Base-by-base conservation (phyloP, 2,888 invertebrate genomes). In the Linnaemya tessellans region DNA sequence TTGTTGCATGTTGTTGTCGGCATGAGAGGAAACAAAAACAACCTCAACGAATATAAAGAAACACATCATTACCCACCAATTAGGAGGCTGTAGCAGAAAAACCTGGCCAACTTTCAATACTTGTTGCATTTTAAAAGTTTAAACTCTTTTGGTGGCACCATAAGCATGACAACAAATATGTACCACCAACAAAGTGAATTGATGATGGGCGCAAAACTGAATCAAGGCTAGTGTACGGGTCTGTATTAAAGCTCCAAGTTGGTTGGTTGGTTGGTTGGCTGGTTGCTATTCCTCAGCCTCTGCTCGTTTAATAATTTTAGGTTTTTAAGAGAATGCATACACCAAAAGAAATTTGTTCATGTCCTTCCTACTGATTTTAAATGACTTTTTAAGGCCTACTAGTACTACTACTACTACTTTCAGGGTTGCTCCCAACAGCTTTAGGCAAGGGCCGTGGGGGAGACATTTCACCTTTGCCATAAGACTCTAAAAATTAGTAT, bases 11-110 rank as follows among this genome's bases (percentile, higher is more conserved):
- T 18, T 62, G 43, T 75, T 56, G 82, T 38, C 77, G 82, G 82
- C 77, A 56, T 41, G 22, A 71, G 64, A 54, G 68, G 68, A 81
- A 62, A 75, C 71, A 56, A 58, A 81, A 77, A 46, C 9, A 46
- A 43, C 13, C 75, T 41, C 75, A 65, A 80, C 75, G 71, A n/a
- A 67, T 46, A n/a, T 81, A 38, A 54, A 68, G 79, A 13, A 87
- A 87, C 88, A 88, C 87, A 86, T 88, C 88, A 88, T 88, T 87
- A 88, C 87, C 84, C 74, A 87, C 87, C 88, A 88, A 88, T 87
- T 88, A 88, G 87, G 86, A 80, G 85, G 85, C 82, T 80, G 70
- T 80, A 65, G 70, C 79, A 75, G 60, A 82, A 80, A 80, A 85
- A 75, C 79, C 75, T 65, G 54, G 54, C 74, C 62, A 82, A 49